Base-by-base conservation (phyloP, 2,888 invertebrate genomes). In the Autographa gamma region DNA sequence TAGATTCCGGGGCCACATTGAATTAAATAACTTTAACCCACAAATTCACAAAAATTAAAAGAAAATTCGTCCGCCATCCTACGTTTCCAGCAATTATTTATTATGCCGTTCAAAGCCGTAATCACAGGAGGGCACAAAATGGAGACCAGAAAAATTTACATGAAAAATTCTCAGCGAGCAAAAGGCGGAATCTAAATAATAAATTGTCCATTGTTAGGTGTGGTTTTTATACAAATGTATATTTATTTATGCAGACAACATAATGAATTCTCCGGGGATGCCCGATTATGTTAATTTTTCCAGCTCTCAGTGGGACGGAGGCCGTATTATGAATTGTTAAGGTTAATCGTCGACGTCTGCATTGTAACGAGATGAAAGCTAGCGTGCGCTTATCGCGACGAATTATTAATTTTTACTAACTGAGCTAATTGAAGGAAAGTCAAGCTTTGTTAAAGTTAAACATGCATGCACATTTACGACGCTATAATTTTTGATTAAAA, bases 181-280 rank as follows among this genome's bases (percentile, higher is more conserved):
- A 90, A 87, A 89, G 84, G 86, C 86, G 85, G 90, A 92, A 93
- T 94, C 93, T 94, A 93, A 94, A 94, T 94, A 94, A 93, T 93
- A 93, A 94, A 94, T 94, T 94, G 93, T 93, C 91, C 90, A 94
- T 94, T 93, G 92, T 93, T 90, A 90, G 90, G 87, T 88, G 85
- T 83, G 84, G 87, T 84, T 77, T 87, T 91, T 90, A 90, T 90
- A 90, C 89, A 89, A 89, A 90, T 90, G 84, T 84, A 90, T 90
- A 93, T 92, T 93, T 93, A 93, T 92, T 92, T 93, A 93, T 92
- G 91, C 91, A 91, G 92, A 92, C 91, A 90, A 91, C 91, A 90
- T 94, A 93, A 94, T 93, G 93, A 94, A 93, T 92, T 92, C 92
- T 86, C 88, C 69, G 61, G 88, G 89, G 91, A 86, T 76, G 77